Evolutionary conservation across 2,113 vertebrate genomes (phyloP).

Genomic region (Brachyhypopomus gauderio): DNA sequence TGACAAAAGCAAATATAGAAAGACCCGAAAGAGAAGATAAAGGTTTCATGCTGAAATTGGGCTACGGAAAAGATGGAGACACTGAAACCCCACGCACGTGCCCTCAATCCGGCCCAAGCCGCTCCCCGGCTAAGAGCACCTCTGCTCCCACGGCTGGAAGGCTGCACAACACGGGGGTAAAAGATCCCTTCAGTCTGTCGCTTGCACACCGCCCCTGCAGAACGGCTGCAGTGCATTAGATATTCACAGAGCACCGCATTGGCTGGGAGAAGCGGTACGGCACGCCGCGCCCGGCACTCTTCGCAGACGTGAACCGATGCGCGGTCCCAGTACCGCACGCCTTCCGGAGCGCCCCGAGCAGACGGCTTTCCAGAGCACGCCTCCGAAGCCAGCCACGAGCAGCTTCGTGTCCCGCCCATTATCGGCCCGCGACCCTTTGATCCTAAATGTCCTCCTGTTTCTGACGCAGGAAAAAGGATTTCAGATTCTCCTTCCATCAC

Average conservation of each 20-base stretch:
- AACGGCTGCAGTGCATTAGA: neutral
- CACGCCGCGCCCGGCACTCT: neutral
- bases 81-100: slow-evolving; percentile 12
- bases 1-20: neutral
- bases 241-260: slow-evolving; percentile 13
- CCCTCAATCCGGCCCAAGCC: neutral
- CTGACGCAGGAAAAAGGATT: neutral
- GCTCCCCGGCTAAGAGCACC: neutral
- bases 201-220: neutral
- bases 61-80: neutral
- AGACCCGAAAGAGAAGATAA: neutral
- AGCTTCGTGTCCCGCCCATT: neutral
- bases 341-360: neutral
- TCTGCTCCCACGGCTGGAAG: neutral
- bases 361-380: neutral
- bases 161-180: neutral
- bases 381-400: neutral
- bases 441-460: neutral
- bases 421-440: neutral
- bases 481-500: neutral
- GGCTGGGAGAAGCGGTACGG: neutral
- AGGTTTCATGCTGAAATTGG: neutral
- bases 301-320: neutral
- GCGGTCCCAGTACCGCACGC: slow-evolving; percentile 25
- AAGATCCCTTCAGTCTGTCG: neutral